Evolutionary conservation across 2,113 vertebrate species (phyloP), one percentile per base, ranked within the genome.

Genomic region (Egretta garzetta): DNA sequence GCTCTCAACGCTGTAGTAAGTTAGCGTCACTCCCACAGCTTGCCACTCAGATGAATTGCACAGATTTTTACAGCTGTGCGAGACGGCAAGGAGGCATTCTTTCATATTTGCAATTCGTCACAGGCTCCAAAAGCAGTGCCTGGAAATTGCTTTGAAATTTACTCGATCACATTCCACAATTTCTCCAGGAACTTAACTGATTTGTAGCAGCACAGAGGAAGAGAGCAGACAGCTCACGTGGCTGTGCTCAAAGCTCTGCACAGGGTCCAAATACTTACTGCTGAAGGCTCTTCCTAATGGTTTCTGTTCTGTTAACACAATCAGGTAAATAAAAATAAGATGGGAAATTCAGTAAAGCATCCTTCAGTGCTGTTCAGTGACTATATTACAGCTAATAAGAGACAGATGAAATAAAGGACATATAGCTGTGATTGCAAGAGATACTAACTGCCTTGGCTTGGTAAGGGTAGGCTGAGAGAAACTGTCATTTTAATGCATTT

Each of bases 171-270:
- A 30, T 68, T 86, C 22, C 53, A 64, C 53, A 33, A 3, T 24
- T 80, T 39, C 49, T 66, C 39, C 3, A 4, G 27, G 45, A 86
- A 66, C 27, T 18, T 45, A n/a, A 64, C 9, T 1, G 17, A 60
- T 80, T 20, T 27, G 32, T 80, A 80, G 62, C 35, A 64, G 74
- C 68, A 30, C 39, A 80, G 23, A 64, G 66, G 22, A 47, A 37
- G 19, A 37, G 14, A 75, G 66, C 56, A 33, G 41, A 1, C 27
- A 64, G 35, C 21, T 74, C 7, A 9, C 0, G 0, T 5, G 27
- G 35, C 63, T 62, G 53, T 7, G 24, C 39, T 35, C 56, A 63
- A 49, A 71, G 41, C 33, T 80, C 55, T 1, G 3, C 26, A 9
- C 5, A 13, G 23, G 7, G n/a, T 27, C 55, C 11, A 16, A 62